phyloP scores from a whole-genome alignment of 2,888 invertebrate species.

The Lissocephala sabroskyi region DNA sequence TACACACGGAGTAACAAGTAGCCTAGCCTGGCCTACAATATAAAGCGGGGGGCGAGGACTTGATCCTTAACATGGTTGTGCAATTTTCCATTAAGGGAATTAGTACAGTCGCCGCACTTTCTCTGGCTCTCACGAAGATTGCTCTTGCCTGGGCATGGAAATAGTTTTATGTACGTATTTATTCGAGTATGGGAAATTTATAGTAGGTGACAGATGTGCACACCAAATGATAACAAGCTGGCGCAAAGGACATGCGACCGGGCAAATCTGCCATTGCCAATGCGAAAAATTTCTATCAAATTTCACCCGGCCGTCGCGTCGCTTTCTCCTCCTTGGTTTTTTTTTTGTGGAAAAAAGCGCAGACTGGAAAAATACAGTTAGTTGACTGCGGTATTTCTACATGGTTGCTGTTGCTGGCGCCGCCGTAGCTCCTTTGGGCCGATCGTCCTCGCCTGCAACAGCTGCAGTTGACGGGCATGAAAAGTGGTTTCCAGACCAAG shows the following conservation, averaged over 20 bases:
- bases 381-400: too few species aligned
- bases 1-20: background rate
- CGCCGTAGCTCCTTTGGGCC: slow-evolving; percentile 11
- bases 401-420: too few species aligned
- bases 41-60: too few species aligned
- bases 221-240: slow-evolving; percentile 58
- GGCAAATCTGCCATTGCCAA: background rate
- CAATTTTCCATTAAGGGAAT: slow-evolving; percentile 65
- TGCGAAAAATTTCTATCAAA: slow-evolving; percentile 29
- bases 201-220: slow-evolving; percentile 64
- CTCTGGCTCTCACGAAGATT: too few species aligned
- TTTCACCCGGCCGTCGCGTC: slow-evolving; percentile 30
- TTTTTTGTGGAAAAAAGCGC: too few species aligned
- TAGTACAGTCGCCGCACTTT: too few species aligned
- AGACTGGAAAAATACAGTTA: too few species aligned
- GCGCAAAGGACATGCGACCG: background rate
- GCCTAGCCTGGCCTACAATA: too few species aligned
- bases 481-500: slow-evolving; percentile 53
- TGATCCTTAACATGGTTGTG: slow-evolving; percentile 47
- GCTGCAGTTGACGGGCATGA: slow-evolving; percentile 65
- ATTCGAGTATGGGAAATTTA: slow-evolving; percentile 56
- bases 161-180: too few species aligned
- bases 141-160: too few species aligned
- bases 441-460: slow-evolving; percentile 33
- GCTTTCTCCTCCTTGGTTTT: too few species aligned